Percentiles rank a stretch among this genome's conserved stretches.
These are phyloP conservation scores for Agelas oroides DNA, from an alignment of 37 sponge, comb jelly and placozoan genomes.

Conservation along the genomic window DNA sequence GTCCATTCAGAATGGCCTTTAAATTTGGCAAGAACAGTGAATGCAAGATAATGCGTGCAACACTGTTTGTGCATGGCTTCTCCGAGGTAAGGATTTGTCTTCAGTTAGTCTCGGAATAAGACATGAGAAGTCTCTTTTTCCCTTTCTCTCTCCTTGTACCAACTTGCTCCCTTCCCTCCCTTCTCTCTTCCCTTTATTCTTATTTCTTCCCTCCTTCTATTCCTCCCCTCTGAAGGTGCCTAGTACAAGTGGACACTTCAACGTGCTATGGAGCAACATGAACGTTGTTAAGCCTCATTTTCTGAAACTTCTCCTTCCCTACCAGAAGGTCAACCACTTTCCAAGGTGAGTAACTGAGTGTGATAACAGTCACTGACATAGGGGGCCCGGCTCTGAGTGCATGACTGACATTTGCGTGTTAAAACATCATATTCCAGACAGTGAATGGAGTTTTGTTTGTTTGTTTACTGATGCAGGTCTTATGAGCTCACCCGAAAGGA, in stretches of 20 bases:
- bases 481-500: constrained; percentile 82
- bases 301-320: constrained; percentile 32
- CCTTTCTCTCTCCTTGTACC: no score
- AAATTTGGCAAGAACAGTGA: constrained; percentile 55
- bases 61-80: constrained; percentile 66
- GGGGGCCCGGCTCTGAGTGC: no score
- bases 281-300: constrained; percentile 45
- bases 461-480: constrained; percentile 37
- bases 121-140: no score
- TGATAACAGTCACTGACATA: no score
- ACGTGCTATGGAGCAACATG: constrained; percentile 57
- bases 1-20: constrained; percentile 44
- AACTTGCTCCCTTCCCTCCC: no score
- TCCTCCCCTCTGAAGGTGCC: constrained; percentile 27
- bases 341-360: constrained; percentile 43
- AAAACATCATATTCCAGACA: no score
- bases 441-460: background rate
- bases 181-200: no score
- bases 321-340: constrained; percentile 82
- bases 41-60: constrained; percentile 31
- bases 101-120: background rate
- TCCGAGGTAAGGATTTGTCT: constrained; percentile 46
- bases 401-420: no score
- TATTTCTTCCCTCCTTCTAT: no score
- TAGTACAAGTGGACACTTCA: constrained; percentile 59